Percentiles rank a stretch among this genome's conserved stretches.
Conservation (phyloP, 2,888 invertebrate genomes). For the Coremacera marginata region DNA sequence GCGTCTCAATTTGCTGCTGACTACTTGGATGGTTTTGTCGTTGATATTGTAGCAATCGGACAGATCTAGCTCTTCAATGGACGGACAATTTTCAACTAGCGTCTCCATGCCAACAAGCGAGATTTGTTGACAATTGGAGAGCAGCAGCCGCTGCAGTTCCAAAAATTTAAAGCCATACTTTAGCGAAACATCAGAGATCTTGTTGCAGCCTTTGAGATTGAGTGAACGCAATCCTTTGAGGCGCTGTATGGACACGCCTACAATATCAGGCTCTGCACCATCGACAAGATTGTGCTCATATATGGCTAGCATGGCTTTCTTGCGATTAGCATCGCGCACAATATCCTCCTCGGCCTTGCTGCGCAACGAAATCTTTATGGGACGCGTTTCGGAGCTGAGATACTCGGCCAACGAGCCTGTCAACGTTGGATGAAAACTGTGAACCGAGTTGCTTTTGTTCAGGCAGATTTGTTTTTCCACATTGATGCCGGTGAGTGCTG, state of each 20-base stretch:
- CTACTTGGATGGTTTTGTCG: constrained; percentile 73
- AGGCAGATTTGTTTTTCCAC: constrained; percentile 43
- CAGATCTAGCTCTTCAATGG: constrained; percentile 77
- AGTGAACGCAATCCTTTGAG: constrained; percentile 73
- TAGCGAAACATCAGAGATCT: constrained; percentile 79
- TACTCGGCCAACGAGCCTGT: constrained; percentile 49
- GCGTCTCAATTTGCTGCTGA: constrained; percentile 69
- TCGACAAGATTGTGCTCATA: constrained; percentile 71
- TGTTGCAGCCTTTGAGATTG: constrained; percentile 78
- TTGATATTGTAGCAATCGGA: constrained; percentile 78
- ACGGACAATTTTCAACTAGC: constrained; percentile 76
- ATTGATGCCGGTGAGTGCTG: constrained; percentile 77
- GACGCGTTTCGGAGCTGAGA: constrained; percentile 49
- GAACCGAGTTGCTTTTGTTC: constrained; percentile 47
- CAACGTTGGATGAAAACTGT: constrained; percentile 54
- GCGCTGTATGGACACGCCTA: constrained; percentile 71
- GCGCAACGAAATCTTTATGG: constrained; percentile 73
- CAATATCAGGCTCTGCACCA: constrained; percentile 51
- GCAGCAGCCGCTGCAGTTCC: constrained; percentile 74
- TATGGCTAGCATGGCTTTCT: constrained; percentile 74
- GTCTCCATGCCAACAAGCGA: constrained; percentile 76
- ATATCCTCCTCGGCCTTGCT: constrained; percentile 80
- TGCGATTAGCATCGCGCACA: constrained; percentile 76
- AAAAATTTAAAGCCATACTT: constrained; percentile 77
- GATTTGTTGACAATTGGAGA: constrained; percentile 79